phyloP scores from a whole-genome alignment of 2,113 vertebrate genomes.

The Callocephalon fimbriatum region DNA sequence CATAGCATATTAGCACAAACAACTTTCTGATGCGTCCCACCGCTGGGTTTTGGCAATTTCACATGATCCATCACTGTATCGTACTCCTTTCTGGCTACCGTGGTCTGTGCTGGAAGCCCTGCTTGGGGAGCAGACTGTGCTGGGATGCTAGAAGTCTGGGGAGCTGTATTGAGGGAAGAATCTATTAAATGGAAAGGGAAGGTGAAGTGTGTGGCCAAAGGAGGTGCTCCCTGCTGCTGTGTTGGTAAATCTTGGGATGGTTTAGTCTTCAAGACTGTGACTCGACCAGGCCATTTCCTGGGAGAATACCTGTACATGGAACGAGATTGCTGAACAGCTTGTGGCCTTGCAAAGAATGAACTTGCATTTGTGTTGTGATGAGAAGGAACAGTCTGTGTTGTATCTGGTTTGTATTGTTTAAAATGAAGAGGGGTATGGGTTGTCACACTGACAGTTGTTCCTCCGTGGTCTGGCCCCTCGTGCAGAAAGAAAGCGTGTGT shows the following conservation, averaged over 20 bases:
- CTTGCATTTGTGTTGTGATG: neutral
- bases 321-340: neutral
- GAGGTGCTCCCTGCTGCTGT: constrained; percentile 11
- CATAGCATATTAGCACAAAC: constrained; percentile 61
- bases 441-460: neutral
- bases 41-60: neutral
- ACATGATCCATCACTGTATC: neutral
- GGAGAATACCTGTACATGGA: neutral
- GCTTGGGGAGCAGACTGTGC: neutral
- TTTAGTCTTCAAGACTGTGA: neutral
- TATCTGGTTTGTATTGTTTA: neutral
- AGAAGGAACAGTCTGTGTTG: neutral
- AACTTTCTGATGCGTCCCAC: fast-evolving
- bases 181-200: neutral
- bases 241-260: constrained; percentile 30
- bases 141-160: fast-evolving
- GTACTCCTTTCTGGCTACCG: neutral
- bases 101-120: neutral
- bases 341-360: neutral
- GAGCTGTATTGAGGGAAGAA: constrained; percentile 44
- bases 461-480: neutral
- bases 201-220: neutral
- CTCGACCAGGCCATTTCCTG: neutral
- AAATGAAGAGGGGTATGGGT: neutral
- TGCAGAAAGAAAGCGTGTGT: neutral